Evolutionary conservation across 2,797 vertebrate genomes (phyloP), one percentile per base, ranked within the genome.

Genomic region (Manis pentadactyla): DNA sequence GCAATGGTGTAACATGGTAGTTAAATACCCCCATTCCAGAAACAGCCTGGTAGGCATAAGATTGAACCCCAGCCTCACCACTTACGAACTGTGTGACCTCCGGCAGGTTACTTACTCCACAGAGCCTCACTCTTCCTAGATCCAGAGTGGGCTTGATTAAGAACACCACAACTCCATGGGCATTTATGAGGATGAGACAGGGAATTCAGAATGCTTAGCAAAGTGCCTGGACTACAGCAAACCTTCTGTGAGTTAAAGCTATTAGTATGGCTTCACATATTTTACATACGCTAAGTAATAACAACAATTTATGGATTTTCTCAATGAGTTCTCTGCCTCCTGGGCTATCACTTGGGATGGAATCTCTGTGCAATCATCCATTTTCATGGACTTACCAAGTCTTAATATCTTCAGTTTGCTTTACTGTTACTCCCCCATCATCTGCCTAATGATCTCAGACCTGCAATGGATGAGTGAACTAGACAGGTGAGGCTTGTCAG

Each of bases 401-500:
- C 85, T 96, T 85, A 90, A 96, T 97, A 97, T 97, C 77, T 97
- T 85, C 59, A 68, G 85, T 97, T 98, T 93, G 93, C 87, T 95
- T 97, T 85, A 94, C 73, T 88, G 77, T 97, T 81, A 96, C 93
- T 98, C 96, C 88, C 81, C 93, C 82, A 85, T 93, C 96, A 73
- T 74, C n/a, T 95, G 96, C 64, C 79, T 97, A 94, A 98, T 89
- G 90, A 94, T 97, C 93, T 93, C 96, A 95, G 91, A 92, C 77
- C 89, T 93, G 74, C 94, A 97, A 95, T 95, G 97, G 29, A 90
- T 92, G 94, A 98, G 68, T 84, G 90, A 97, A 81, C 81, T 66
- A 94, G 96, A 46, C 46, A 97, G 97, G 98, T 96, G 92, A 96
- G 63, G 74, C 66, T 79, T 96, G 97, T 97, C 94, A 97, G 79